Percentiles rank a stretch among this genome's conserved stretches.
These are phyloP conservation scores for Cryptomyrus ogoouensis DNA, from an alignment of 2,113 vertebrate species.

Conservation along the genomic window DNA sequence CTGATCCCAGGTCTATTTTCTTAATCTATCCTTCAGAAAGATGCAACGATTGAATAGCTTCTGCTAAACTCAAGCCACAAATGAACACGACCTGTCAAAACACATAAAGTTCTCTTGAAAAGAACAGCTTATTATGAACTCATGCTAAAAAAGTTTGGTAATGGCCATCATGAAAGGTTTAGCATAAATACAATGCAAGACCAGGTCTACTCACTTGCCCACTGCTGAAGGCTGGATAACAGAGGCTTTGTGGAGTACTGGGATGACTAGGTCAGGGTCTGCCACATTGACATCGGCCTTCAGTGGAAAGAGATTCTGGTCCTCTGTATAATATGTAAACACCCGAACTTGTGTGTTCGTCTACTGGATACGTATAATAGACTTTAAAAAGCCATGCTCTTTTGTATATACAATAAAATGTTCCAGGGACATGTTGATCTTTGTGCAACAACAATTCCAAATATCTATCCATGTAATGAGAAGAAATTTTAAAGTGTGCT, in stretches of 20 bases:
- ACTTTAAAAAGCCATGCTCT: conserved; percentile 47
- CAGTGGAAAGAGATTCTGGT: not conserved
- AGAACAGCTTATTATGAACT: not conserved
- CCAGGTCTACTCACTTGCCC: not conserved
- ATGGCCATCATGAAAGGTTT: not conserved
- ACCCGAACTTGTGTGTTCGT: not conserved
- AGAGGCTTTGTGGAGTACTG: not conserved
- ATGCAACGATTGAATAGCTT: not conserved
- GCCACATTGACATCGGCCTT: conserved; percentile 3
- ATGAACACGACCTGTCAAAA: not conserved
- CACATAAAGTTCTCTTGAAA: not conserved
- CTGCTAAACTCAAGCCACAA: not conserved
- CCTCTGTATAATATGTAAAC: conserved; percentile 19
- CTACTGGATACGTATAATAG: conserved; percentile 1
- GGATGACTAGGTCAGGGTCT: not conserved
- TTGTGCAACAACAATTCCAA: conserved; percentile 28
- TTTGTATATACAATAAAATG: conserved; percentile 45
- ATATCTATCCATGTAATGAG: conserved; percentile 38
- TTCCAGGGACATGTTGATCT: conserved; percentile 40
- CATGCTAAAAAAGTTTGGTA: not conserved
- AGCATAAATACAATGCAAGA: not conserved
- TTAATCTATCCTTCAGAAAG: not conserved
- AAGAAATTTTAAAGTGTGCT: not conserved
- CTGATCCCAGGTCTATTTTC: not conserved
- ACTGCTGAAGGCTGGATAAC: not conserved